Conservation (phyloP, 1,140 invertebrate genomes). For the Thaumatotibia leucotreta region DNA sequence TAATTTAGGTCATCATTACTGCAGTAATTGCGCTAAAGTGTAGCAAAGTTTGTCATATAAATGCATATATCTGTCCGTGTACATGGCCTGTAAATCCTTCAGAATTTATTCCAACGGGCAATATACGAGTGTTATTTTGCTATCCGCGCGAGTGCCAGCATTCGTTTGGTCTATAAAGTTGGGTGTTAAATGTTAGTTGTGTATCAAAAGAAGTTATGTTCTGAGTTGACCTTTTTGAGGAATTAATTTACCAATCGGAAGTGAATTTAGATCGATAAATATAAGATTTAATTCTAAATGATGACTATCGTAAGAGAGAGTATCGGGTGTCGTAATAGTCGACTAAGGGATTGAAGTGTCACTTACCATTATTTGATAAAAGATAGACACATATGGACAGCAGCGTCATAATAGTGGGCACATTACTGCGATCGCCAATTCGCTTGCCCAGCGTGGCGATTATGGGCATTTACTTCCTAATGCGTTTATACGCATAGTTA, state of each 20-base stretch:
- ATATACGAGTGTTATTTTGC: background rate
- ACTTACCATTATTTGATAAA: no score
- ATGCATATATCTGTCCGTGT: background rate
- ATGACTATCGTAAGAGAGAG: no score
- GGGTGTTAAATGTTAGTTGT: conserved; percentile 1
- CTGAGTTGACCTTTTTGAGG: background rate
- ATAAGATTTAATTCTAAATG: no score
- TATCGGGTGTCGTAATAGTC: no score
- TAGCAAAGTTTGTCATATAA: background rate
- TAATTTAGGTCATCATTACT: background rate
- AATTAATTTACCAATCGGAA: background rate
- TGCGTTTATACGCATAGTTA: no score
- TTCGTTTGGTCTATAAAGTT: background rate
- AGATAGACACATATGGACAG: no score
- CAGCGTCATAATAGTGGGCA: no score
- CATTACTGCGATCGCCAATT: no score
- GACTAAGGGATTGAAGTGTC: no score
- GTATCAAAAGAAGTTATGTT: background rate
- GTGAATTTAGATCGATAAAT: no score
- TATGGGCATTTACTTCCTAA: no score
- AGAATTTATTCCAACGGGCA: background rate
- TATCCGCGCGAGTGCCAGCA: background rate
- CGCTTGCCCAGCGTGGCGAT: no score
- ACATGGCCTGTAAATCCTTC: background rate
- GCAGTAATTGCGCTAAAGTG: background rate